Conservation (phyloP, 2,113 vertebrate species). For the Prionailurus bengalensis region DNA sequence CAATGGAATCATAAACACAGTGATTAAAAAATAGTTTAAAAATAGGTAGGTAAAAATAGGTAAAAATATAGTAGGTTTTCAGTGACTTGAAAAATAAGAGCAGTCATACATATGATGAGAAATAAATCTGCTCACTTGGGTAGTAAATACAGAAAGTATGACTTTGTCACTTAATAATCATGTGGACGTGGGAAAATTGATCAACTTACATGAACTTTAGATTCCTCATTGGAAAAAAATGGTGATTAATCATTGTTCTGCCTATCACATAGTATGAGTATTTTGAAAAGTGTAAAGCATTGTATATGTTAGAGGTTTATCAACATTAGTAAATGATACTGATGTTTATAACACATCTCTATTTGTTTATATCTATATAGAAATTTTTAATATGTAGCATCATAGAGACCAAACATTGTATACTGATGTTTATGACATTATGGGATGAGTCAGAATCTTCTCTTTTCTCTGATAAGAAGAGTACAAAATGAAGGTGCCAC, state of each 20-base stretch:
- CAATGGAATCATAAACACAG: constrained; percentile 28
- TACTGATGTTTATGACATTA: background rate
- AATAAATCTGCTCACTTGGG: constrained; percentile 40
- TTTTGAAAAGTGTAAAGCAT: constrained; percentile 41
- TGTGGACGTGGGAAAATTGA: constrained; percentile 4
- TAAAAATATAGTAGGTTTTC: background rate
- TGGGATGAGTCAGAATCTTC: constrained; percentile 22
- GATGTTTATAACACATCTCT: background rate
- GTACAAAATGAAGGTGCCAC: background rate
- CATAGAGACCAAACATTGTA: background rate
- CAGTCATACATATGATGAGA: background rate
- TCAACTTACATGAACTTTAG: constrained; percentile 3
- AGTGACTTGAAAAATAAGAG: constrained; percentile 60
- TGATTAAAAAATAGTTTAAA: constrained; percentile 38
- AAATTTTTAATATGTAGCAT: background rate
- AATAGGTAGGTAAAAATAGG: background rate
- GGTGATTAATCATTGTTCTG: constrained; percentile 23
- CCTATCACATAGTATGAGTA: background rate
- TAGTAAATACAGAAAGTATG: constrained; percentile 56
- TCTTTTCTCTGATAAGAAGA: background rate
- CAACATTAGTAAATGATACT: constrained; percentile 2
- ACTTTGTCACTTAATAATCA: constrained; percentile 40
- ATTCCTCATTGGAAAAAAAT: constrained; percentile 44
- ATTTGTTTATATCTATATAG: constrained; percentile 21
- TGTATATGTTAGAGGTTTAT: constrained; percentile 4